These are phyloP conservation scores for Thunnus thynnus DNA, from an alignment of 2,113 vertebrate genomes.

Conservation along the genomic window DNA sequence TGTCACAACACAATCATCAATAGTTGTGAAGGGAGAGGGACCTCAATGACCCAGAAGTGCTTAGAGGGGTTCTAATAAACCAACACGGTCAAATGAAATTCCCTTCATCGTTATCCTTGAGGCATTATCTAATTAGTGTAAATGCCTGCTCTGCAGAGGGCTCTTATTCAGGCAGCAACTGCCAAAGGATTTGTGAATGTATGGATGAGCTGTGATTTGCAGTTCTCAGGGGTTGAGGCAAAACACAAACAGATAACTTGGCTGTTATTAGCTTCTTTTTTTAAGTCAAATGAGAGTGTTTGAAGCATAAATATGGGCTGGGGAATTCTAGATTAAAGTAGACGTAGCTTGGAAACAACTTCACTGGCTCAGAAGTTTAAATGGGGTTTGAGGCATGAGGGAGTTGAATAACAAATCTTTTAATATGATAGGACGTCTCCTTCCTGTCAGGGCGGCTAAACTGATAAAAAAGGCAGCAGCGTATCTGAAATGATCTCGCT, in stretches of 20 bases:
- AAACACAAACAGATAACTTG: constrained; percentile 13
- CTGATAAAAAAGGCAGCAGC: background rate
- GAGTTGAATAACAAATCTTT: background rate
- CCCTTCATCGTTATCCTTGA: constrained; percentile 31
- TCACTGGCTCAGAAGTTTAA: background rate
- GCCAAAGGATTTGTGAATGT: constrained; percentile 34
- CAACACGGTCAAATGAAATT: constrained; percentile 46
- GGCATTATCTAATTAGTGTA: constrained; percentile 59
- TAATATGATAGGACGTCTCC: background rate
- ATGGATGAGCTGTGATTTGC: constrained; percentile 58
- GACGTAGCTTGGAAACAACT: constrained; percentile 2
- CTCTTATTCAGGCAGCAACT: constrained; percentile 31
- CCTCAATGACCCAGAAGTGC: constrained; percentile 28
- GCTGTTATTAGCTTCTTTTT: background rate
- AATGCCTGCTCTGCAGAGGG: constrained; percentile 48
- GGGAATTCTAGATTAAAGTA: constrained; percentile 24
- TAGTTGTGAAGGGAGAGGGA: constrained; percentile 36
- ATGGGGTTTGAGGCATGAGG: background rate
- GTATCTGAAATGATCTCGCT: constrained; percentile 15
- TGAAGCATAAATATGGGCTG: constrained; percentile 1
- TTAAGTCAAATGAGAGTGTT: constrained; percentile 19
- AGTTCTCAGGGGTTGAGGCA: constrained; percentile 10
- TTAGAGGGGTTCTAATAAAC: constrained; percentile 31
- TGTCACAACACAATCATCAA: constrained; percentile 58
- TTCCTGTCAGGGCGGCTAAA: constrained; percentile 4